Evolutionary conservation across 2,888 invertebrate genomes (phyloP), one percentile per base, ranked within the genome.

Genomic region (Baronia brevicornis): DNA sequence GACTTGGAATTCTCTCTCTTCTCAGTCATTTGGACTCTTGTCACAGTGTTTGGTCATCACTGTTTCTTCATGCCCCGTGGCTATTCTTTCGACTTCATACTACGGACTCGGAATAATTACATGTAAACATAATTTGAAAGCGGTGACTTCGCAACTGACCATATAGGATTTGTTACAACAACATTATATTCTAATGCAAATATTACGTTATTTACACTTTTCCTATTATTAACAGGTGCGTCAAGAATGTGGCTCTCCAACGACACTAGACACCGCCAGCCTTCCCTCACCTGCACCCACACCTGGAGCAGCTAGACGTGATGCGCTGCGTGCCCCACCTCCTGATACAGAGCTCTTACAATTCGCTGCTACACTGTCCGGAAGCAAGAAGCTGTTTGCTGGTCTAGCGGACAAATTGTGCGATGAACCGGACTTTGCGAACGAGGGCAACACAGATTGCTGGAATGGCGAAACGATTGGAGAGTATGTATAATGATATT

Each of bases 381-480:
- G 87, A 55, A 93, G 92, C 37, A 91, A 91, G 68, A 92, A 92
- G 52, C 93, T 96, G 66, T 97, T 95, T 75, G 88, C 91, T 15
- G 89, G 90, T 49, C 86, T 96, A 20, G 92, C 95, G 2, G 92
- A 94, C 69, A 88, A 89, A 52, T 77, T 94, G 28, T 95, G 94
- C 72, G 89, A 90, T 44, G 91, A 93, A 46, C 88, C 89, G 1
- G 88, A 88, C 48, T 88, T 91, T 43, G 88, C 90, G 26, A 85
- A 86, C 14, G 85, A 86, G 19, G 88, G 89, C 46, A 89, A 90
- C 38, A 87, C 88, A 20, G 87, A 86, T 42, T 95, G 95, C 69
- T 95, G 94, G 94, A 94, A 94, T 59, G 94, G 94, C 27, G 89
- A 90, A 46, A 70, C 87, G 39, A 84, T 92, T 48, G 91, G 90